phyloP scores from a whole-genome alignment of 2,113 vertebrate species.

The Pterocles orientalis region DNA sequence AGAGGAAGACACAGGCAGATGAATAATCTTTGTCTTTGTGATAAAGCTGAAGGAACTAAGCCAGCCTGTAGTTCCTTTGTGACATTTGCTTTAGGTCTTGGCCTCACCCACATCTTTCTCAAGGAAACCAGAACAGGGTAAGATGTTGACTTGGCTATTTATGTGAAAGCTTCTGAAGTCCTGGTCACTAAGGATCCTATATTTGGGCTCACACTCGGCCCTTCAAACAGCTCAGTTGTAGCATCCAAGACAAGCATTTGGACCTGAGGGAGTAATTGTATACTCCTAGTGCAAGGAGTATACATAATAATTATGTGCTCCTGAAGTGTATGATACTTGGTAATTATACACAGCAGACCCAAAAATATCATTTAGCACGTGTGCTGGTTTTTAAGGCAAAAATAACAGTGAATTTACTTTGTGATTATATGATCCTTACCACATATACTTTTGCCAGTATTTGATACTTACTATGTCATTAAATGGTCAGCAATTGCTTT shows the following conservation, averaged over 20 bases:
- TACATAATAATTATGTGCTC: slow-evolving; percentile 60
- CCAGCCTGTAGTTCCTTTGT: neutral
- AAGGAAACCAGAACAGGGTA: neutral
- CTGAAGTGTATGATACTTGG: slow-evolving; percentile 45
- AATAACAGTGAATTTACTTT: slow-evolving; percentile 75
- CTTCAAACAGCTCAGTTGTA: slow-evolving; percentile 30
- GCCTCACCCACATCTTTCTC: neutral
- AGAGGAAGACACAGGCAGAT: neutral
- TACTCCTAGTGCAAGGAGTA: slow-evolving; percentile 53
- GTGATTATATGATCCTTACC: slow-evolving; percentile 75
- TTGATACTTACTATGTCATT: slow-evolving; percentile 71
- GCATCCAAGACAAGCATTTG: slow-evolving; percentile 37
- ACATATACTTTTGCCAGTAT: slow-evolving; percentile 71
- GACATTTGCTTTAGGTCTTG: neutral
- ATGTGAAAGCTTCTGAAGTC: neutral
- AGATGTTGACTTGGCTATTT: neutral
- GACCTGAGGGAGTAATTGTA: slow-evolving; percentile 64
- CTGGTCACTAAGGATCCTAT: neutral
- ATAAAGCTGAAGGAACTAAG: neutral
- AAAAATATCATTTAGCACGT: slow-evolving; percentile 78
- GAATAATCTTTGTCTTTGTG: neutral
- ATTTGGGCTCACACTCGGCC: slow-evolving; percentile 13
- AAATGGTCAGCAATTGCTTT: slow-evolving; percentile 65
- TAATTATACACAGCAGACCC: slow-evolving; percentile 71
- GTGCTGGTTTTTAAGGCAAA: slow-evolving; percentile 77